A percentile compares a stretch with the other conserved stretches of the same genome.
Evolutionary conservation across 2,888 invertebrate species (phyloP).

Genomic region (Yponomeuta plumbellus): DNA sequence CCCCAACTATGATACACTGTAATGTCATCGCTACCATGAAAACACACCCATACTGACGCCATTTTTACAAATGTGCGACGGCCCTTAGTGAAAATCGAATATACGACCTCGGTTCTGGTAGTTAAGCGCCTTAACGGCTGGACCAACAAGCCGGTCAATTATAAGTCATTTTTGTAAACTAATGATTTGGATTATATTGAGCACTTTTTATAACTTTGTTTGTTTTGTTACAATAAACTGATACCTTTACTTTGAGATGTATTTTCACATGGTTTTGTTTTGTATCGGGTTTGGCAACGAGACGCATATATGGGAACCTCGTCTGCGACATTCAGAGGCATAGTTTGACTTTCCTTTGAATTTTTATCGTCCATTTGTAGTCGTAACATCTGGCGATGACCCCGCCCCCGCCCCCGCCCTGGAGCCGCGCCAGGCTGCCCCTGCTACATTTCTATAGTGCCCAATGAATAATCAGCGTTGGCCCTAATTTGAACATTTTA

Average conservation of each 20-base stretch:
- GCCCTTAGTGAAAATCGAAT: no score
- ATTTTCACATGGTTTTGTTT: neutral
- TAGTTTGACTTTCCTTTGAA: slow-evolving; percentile 9
- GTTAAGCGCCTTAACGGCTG: no score
- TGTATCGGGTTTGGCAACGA: neutral
- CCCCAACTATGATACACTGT: no score
- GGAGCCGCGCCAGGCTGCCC: neutral
- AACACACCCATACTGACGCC: no score
- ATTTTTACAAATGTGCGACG: no score
- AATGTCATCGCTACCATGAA: no score
- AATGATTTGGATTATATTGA: no score
- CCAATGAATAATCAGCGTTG: neutral
- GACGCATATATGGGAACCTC: neutral
- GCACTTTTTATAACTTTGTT: no score
- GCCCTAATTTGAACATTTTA: neutral
- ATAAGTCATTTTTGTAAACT: no score
- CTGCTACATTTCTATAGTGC: neutral
- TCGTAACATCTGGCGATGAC: slow-evolving; percentile 12
- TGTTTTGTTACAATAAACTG: neutral
- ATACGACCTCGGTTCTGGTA: no score
- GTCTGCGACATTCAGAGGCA: neutral
- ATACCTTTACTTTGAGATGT: neutral
- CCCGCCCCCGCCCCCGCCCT: neutral
- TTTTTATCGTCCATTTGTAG: slow-evolving; percentile 14
- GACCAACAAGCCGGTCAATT: no score